Conservation (phyloP, 2,113 vertebrate species). For the Rhinopomastus cyanomelas region DNA sequence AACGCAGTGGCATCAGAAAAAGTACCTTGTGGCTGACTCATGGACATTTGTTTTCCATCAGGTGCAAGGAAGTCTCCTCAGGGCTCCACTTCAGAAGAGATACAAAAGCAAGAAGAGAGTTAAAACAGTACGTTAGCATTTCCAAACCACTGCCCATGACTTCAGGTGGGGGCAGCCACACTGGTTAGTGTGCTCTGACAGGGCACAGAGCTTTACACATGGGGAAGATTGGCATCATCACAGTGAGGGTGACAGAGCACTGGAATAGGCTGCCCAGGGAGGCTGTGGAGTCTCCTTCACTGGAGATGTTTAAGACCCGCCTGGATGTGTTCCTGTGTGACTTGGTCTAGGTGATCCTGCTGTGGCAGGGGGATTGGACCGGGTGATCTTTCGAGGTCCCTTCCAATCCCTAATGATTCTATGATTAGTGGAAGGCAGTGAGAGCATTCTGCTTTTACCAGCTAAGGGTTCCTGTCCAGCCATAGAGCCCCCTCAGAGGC, state of each 20-base stretch:
- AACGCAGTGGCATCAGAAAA: neutral
- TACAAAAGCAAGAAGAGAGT: neutral
- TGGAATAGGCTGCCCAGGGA: too few relatives aligned
- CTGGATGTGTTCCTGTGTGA: too few relatives aligned
- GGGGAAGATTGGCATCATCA: neutral
- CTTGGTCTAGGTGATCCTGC: too few relatives aligned
- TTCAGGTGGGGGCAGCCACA: neutral
- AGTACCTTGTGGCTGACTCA: neutral
- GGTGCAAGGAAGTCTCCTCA: neutral
- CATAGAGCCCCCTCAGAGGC: neutral
- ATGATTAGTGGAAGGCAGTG: neutral
- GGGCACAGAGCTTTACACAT: neutral
- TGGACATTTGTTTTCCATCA: slow-evolving; percentile 24
- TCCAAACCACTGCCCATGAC: neutral
- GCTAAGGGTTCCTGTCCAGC: neutral
- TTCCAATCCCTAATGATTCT: too few relatives aligned
- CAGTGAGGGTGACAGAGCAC: too few relatives aligned
- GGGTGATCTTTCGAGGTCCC: too few relatives aligned
- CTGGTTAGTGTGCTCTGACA: neutral
- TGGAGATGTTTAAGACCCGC: too few relatives aligned
- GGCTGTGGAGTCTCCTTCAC: too few relatives aligned
- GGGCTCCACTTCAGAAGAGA: neutral
- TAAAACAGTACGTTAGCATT: neutral
- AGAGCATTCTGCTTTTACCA: neutral
- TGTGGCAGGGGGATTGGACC: too few relatives aligned